These are phyloP conservation scores for Agrochola macilenta DNA, from an alignment of 2,888 invertebrate species.

Conservation along the genomic window DNA sequence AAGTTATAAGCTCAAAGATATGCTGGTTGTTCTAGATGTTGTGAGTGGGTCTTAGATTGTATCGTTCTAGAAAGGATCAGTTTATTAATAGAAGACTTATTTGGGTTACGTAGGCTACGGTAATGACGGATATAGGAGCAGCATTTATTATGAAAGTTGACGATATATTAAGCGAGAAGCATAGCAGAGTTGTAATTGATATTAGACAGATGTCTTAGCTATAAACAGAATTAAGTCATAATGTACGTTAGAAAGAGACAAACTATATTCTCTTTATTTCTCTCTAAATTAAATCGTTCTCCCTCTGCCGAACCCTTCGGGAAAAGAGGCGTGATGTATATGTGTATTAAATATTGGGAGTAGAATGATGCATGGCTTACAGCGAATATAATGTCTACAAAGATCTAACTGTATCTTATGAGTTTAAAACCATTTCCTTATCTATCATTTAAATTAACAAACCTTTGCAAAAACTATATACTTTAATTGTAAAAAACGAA, in stretches of 20 bases:
- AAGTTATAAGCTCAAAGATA: conserved; percentile 24
- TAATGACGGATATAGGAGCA: background rate
- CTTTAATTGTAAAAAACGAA: background rate
- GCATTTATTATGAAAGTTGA: background rate
- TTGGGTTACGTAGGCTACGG: background rate
- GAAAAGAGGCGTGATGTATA: background rate
- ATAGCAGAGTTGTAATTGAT: background rate
- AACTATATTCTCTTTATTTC: background rate
- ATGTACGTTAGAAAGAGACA: background rate
- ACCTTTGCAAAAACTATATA: background rate
- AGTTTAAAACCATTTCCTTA: background rate
- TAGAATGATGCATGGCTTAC: background rate
- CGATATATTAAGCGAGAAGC: background rate
- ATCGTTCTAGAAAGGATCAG: background rate
- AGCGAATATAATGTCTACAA: background rate
- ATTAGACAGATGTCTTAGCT: background rate
- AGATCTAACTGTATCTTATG: background rate
- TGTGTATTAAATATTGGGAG: background rate
- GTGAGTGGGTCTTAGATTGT: conserved; percentile 4
- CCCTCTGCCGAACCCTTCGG: no score
- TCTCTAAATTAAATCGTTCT: background rate
- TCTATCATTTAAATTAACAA: background rate
- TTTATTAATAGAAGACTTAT: background rate
- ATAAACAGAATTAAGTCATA: background rate
- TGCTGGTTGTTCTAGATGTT: background rate